A percentile compares a stretch with the other conserved stretches of the same genome.
These are phyloP conservation scores for Mixornis gularis DNA, from an alignment of 2,113 vertebrate genomes.

Conservation along the genomic window DNA sequence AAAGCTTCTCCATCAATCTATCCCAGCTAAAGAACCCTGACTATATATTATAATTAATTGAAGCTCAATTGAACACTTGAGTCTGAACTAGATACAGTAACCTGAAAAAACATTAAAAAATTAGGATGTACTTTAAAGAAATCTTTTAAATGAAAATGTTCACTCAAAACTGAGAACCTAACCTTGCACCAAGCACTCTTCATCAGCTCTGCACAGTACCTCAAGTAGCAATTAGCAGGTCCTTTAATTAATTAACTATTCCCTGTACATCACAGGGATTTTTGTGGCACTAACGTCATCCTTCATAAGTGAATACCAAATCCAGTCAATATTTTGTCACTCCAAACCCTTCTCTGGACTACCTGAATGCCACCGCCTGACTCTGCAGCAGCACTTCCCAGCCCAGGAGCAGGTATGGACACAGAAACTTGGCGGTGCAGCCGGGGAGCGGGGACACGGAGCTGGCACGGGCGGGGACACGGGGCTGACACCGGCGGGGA, in stretches of 20 bases:
- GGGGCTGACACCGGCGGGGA: no score
- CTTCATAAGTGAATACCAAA: constrained; percentile 66
- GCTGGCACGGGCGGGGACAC: not conserved
- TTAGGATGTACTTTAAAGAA: constrained; percentile 68
- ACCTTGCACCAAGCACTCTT: constrained; percentile 68
- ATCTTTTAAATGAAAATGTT: constrained; percentile 67
- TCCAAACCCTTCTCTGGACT: constrained; percentile 48
- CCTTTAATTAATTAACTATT: constrained; percentile 79
- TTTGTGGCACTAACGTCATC: constrained; percentile 68
- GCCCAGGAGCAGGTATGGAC: constrained; percentile 29
- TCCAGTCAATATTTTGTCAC: constrained; percentile 77
- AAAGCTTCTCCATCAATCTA: constrained; percentile 74
- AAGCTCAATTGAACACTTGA: constrained; percentile 74
- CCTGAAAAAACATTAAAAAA: constrained; percentile 60
- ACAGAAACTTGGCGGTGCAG: not conserved
- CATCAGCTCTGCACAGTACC: constrained; percentile 69
- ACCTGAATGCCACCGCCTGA: constrained; percentile 15
- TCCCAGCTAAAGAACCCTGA: constrained; percentile 69
- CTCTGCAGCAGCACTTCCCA: not conserved
- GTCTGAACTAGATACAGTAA: constrained; percentile 61
- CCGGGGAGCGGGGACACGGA: not conserved
- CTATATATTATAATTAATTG: constrained; percentile 77
- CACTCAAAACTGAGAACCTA: constrained; percentile 61
- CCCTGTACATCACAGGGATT: constrained; percentile 71
- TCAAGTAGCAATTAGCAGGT: constrained; percentile 77